Conservation (phyloP, 1,140 invertebrate species). For the Cydia amplana region DNA sequence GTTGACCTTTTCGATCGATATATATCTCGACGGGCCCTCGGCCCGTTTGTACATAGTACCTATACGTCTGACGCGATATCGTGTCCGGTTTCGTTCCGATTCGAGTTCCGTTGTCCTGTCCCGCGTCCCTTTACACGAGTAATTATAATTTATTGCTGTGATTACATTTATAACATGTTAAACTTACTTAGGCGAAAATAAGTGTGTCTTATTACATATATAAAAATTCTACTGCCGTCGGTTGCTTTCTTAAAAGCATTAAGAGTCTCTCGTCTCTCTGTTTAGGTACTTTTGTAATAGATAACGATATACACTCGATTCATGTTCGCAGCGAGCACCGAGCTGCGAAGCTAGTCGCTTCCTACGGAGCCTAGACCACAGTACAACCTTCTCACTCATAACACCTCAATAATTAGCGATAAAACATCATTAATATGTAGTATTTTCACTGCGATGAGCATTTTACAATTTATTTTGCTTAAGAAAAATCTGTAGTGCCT, state of each 20-base stretch:
- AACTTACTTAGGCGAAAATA: constrained; percentile 70
- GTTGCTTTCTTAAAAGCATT: constrained; percentile 55
- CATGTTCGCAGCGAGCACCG: constrained; percentile 40
- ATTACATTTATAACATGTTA: constrained; percentile 76
- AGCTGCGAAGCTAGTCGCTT: constrained; percentile 46
- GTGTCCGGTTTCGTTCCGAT: constrained; percentile 68
- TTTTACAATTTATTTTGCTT: constrained; percentile 29
- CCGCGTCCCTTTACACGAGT: constrained; percentile 62
- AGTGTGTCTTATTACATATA: constrained; percentile 70
- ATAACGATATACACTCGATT: constrained; percentile 44
- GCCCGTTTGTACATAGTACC: constrained; percentile 65
- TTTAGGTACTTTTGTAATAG: constrained; percentile 44
- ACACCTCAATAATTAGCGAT: constrained; percentile 30
- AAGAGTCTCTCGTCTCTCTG: constrained; percentile 46
- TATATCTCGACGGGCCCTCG: constrained; percentile 57
- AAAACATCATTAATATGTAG: constrained; percentile 1
- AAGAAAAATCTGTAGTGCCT: constrained; percentile 11
- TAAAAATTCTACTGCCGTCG: constrained; percentile 59
- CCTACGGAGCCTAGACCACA: constrained; percentile 35
- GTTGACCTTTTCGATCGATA: constrained; percentile 64
- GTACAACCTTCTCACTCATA: constrained; percentile 13
- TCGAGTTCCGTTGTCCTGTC: constrained; percentile 68
- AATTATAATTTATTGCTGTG: constrained; percentile 78
- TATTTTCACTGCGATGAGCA: constrained; percentile 13
- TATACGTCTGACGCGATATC: constrained; percentile 70